Evolutionary conservation across 2,113 vertebrate genomes (phyloP).

Genomic region (Mirounga angustirostris): DNA sequence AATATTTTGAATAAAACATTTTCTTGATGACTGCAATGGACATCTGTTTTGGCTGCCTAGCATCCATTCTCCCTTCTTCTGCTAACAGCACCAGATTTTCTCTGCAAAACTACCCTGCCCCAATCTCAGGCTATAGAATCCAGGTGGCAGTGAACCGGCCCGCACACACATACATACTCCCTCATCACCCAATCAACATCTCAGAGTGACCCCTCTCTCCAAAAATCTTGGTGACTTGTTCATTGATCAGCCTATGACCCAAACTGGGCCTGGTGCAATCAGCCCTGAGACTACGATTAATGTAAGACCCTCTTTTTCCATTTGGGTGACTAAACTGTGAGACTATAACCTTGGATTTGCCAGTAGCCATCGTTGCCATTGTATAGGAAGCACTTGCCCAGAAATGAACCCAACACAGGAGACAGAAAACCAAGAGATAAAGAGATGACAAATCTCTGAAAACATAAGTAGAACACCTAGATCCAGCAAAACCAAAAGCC

Average conservation of each 20-base stretch:
- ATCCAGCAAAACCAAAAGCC: constrained; percentile 44
- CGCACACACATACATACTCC: neutral
- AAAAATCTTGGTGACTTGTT: neutral
- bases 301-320: neutral
- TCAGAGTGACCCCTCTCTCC: neutral
- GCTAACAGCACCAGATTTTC: constrained; percentile 12
- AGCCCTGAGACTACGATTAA: neutral
- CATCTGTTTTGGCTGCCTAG: neutral
- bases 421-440: constrained; percentile 34
- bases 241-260: neutral
- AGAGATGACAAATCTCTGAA: constrained; percentile 37
- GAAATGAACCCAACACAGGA: constrained; percentile 55
- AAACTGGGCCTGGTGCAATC: neutral
- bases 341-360: neutral
- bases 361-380: neutral
- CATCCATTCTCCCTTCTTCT: neutral
- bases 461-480: constrained; percentile 32
- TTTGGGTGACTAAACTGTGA: neutral
- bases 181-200: neutral
- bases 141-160: neutral
- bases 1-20: constrained; percentile 53
- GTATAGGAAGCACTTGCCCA: neutral
- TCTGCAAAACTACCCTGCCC: neutral
- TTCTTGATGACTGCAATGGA: constrained; percentile 8
- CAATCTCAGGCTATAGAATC: neutral